Conservation (phyloP, 2,888 invertebrate species). For the Gryllus longicercus region DNA sequence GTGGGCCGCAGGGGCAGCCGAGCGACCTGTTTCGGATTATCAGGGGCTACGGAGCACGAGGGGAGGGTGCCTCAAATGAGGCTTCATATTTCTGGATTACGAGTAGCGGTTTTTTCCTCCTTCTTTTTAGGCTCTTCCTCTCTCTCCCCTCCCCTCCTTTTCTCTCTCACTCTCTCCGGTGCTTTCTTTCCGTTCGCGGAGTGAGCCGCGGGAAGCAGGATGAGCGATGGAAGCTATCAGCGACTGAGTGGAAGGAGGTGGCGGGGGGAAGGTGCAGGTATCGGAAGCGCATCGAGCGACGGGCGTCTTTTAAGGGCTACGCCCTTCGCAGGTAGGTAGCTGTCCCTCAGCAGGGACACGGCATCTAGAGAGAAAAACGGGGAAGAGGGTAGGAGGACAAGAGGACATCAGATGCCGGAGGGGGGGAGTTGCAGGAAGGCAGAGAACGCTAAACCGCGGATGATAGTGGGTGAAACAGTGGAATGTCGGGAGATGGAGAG, state of each 20-base stretch:
- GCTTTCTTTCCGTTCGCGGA: background rate
- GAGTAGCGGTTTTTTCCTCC: background rate
- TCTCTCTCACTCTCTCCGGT: background rate
- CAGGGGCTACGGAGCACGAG: background rate
- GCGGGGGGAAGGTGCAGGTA: background rate
- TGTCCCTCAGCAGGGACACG: background rate
- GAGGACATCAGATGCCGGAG: background rate
- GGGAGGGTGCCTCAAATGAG: background rate
- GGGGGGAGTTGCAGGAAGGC: too few relatives aligned
- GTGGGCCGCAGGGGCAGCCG: too few relatives aligned
- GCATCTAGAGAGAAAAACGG: background rate
- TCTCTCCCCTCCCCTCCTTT: background rate
- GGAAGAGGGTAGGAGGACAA: background rate
- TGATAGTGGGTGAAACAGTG: too few relatives aligned
- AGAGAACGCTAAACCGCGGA: accelerated
- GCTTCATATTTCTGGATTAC: conserved; percentile 11
- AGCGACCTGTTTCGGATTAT: background rate
- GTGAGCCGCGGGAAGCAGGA: background rate
- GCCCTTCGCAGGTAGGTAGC: background rate
- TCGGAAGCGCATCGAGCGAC: too few relatives aligned
- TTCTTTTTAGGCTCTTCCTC: background rate
- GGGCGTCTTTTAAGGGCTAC: background rate
- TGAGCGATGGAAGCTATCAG: background rate
- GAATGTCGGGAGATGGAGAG: too few relatives aligned
- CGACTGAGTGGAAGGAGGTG: background rate